These are phyloP conservation scores for Chymomyza amoena DNA, from an alignment of 2,888 invertebrate genomes.

Conservation along the genomic window DNA sequence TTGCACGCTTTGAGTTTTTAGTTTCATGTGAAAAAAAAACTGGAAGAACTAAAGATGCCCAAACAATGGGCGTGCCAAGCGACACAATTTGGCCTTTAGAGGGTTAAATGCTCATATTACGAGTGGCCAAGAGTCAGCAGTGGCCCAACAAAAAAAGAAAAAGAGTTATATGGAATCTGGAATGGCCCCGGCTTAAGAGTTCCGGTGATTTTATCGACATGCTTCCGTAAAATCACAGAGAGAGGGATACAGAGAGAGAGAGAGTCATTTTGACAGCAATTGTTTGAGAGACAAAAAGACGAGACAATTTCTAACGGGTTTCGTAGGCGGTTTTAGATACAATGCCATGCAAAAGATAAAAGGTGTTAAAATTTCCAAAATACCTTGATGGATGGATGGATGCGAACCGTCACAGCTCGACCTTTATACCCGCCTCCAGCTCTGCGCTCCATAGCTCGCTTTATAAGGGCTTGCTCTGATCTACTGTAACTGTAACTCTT, in stretches of 20 bases:
- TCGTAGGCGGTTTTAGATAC: constrained; percentile 48
- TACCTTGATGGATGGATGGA: constrained; percentile 62
- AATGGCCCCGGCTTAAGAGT: constrained; percentile 16
- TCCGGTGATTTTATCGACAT: constrained; percentile 62
- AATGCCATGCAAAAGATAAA: constrained; percentile 33
- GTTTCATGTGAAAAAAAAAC: constrained; percentile 55
- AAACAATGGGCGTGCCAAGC: constrained; percentile 38
- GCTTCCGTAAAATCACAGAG: constrained; percentile 40
- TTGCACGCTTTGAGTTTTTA: constrained; percentile 51
- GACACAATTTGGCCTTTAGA: constrained; percentile 39
- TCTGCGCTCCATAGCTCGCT: constrained; percentile 39
- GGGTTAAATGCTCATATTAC: constrained; percentile 68
- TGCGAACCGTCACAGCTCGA: not conserved
- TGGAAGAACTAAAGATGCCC: constrained; percentile 22
- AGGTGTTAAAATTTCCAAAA: constrained; percentile 49
- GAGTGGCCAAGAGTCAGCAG: constrained; percentile 60
- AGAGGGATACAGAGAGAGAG: not conserved
- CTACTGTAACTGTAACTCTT: constrained; percentile 41
- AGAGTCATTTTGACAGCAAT: constrained; percentile 55
- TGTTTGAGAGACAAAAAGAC: constrained; percentile 46
- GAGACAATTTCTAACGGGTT: constrained; percentile 45
- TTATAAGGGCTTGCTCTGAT: constrained; percentile 59
- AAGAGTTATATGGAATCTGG: constrained; percentile 55
- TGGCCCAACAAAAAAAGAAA: constrained; percentile 31
- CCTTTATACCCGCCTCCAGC: constrained; percentile 7